Evolutionary conservation across 2,888 invertebrate species (phyloP).

Genomic region (Patella ulyssiponensis): DNA sequence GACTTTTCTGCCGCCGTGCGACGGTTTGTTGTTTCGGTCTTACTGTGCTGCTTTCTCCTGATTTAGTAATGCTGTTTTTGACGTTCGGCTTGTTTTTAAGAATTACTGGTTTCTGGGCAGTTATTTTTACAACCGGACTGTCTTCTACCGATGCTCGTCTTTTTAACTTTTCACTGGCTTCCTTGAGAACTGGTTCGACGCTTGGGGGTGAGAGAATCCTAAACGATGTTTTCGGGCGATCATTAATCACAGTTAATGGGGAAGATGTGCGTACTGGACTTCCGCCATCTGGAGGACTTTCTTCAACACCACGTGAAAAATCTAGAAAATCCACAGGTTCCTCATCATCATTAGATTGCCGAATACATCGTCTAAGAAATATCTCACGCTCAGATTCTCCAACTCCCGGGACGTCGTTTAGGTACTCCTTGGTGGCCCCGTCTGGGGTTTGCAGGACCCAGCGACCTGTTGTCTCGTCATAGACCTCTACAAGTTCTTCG

Average conservation of each 20-base stretch:
- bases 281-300: constrained; percentile 4
- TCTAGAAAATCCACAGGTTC: background rate
- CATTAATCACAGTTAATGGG: background rate
- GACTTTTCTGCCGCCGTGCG: background rate
- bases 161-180: background rate
- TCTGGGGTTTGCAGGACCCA: background rate
- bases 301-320: constrained; percentile 6
- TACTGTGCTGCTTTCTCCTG: background rate
- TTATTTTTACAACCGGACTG: background rate
- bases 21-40: background rate
- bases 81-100: background rate
- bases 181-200: background rate
- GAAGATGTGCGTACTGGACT: background rate
- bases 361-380: background rate
- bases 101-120: background rate
- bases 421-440: background rate
- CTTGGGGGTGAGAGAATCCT: background rate
- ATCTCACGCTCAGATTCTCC: constrained; percentile 1
- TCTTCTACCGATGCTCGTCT: background rate
- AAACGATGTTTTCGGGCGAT: background rate
- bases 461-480: background rate
- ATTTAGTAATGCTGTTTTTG: background rate
- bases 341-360: background rate
- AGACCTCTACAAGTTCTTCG: background rate
- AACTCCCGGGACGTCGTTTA: background rate